Base-by-base conservation (phyloP, 2,797 vertebrate species). In the Sebastolobus altivelis region DNA sequence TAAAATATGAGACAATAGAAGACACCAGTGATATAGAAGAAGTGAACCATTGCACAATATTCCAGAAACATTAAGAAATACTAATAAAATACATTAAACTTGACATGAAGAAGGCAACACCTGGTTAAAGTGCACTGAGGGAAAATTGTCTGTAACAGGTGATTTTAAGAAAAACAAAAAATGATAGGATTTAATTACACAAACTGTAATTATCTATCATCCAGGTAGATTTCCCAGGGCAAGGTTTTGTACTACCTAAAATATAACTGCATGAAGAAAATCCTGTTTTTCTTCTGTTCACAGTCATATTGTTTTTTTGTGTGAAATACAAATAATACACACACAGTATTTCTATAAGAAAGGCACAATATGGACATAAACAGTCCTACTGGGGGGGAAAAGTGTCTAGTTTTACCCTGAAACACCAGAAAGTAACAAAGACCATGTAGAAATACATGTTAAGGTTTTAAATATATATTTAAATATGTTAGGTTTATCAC, bases 121-220 rank as follows among this genome's bases (percentile, higher is more conserved):
- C 40, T 1, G n/a, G 65, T 77, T 80, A 85, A 88, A 91, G 85
- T 88, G 88, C 77, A 43, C 25, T 0, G 38, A 78, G 65, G 22
- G 22, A 40, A 76, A 35, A 58, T 18, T 8, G 8, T 61, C 8
- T 65, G 22, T 55, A 62, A 69, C 65, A 70, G 8, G 3, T 3
- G 2, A 68, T 49, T 55, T 40, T 4, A 49, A 56, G 3, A 66
- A 67, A 69, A 76, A n/a, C 0, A 3, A 11, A 25, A 11, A 20
- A 65, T 1, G 1, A 33, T 4, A 40, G 35, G 22, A 67, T 8
- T 56, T 40, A 20, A 29, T 38, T 46, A 49, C 43, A 80, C 18
- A 55, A 14, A 29, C 29, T 1, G 8, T 18, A 2, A 40, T 68
- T 38, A 52, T 25, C 12, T 11, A 13, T 3, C 13, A 27, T 8